Percentiles rank a stretch among this genome's conserved stretches.
phyloP scores from a whole-genome alignment of 2,888 invertebrate species.

The Coremacera marginata region DNA sequence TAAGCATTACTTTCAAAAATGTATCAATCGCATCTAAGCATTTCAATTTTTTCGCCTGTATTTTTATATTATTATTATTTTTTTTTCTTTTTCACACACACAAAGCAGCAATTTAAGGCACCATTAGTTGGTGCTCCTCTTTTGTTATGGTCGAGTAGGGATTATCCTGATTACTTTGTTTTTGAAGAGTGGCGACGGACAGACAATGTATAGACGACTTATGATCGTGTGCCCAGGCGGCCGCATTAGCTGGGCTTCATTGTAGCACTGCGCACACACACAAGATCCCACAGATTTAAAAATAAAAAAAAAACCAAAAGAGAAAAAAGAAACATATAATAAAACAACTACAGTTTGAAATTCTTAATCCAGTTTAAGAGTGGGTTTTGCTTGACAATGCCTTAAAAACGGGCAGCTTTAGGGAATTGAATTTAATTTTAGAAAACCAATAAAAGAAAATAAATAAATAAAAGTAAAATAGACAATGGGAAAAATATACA shows the following conservation, averaged over 20 bases:
- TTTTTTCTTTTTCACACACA: not conserved
- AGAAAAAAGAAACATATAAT: constrained; percentile 1
- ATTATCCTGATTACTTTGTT: constrained; percentile 21
- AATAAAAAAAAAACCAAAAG: not conserved
- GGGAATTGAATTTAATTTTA: not conserved
- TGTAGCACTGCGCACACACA: not conserved
- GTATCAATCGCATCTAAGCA: constrained; percentile 27
- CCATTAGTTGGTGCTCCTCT: constrained; percentile 11
- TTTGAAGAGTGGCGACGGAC: constrained; percentile 7
- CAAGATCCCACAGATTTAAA: not conserved
- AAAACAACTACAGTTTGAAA: constrained; percentile 18
- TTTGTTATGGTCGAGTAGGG: constrained; percentile 36
- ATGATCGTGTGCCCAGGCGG: not conserved
- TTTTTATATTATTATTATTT: not conserved
- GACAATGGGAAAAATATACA: not conserved
- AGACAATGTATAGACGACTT: not conserved
- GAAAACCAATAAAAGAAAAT: not conserved
- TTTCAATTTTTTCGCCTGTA: not conserved
- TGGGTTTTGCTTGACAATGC: not conserved
- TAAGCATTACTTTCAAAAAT: constrained; percentile 7
- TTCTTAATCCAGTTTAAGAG: constrained; percentile 53
- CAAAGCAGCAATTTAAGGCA: constrained; percentile 16
- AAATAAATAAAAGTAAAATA: not conserved
- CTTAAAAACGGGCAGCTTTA: not conserved
- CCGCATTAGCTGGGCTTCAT: not conserved